Evolutionary conservation across 2,113 vertebrate species (phyloP), one percentile per base, ranked within the genome.

Genomic region (Potamarius usumacintae): DNA sequence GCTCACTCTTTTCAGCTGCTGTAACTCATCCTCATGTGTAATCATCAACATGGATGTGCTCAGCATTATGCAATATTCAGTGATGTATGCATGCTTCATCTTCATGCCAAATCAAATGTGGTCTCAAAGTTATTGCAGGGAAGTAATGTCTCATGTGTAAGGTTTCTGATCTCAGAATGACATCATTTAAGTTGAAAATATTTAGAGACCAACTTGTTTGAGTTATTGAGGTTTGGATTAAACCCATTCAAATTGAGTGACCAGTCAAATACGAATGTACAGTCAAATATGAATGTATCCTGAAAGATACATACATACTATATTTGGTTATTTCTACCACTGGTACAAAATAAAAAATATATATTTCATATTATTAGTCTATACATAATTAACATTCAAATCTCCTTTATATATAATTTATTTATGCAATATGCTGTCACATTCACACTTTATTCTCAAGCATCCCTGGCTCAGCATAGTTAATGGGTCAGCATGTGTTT

Each of bases 1-100:
- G 42, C 69, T 79, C 81, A 27, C 27, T 42, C 62, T 25, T 85
- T 20, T 77, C 34, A 62, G 67, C 79, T 63, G 27, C 79, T 63
- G 80, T 82, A 60, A 25, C 80, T 82, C 84, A 81, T 87, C 53
- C 57, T 82, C 34, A 85, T 72, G 50, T 67, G 42, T 42, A 85
- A 55, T 80, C 77, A 65, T 76, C 25, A 77, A 14, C 58, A 83
- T 58, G 52, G n/a, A 71, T 57, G 88, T 48, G 14, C 25, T 65
- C n/a, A 34, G 25, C 55, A 17, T 83, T 52, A 89, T 42, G 18
- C 85, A 53, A 27, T 84, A 14, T 76, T 34, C 72, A 76, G 58
- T 58, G 52, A 62, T 53, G n/a, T 84, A 18, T 79, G 84, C 84
- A 85, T 77, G 74, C 30, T 52, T 86, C 55, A 60, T 12, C 7